Evolutionary conservation across 2,797 vertebrate genomes (phyloP), one percentile per base, ranked within the genome.

Genomic region (Hyperoplus immaculatus): DNA sequence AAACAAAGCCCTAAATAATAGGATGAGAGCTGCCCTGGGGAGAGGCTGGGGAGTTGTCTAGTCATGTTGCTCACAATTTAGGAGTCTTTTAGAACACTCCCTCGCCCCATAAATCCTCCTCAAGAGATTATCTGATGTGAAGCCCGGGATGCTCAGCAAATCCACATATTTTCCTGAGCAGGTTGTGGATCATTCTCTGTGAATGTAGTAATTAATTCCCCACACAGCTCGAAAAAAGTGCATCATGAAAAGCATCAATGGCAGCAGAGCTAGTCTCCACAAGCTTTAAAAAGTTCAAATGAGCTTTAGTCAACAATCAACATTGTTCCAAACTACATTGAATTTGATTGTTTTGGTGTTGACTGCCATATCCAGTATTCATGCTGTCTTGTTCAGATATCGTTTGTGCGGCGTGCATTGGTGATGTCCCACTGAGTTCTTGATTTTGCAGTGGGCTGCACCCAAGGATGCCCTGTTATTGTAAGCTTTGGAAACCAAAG

Each of bases 121-220:
- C 85, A 84, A 88, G 86, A 94, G 92, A 95, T 94, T 94, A 95
- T 94, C 92, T 90, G 89, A 94, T 94, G 87, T 89, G 81, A 91
- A 92, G 89, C 86, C 76, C 74, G 88, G 88, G 93, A 93, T 92
- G 92, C 91, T 93, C 86, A 59, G 89, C 90, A 94, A 94, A 95
- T 94, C 93, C 93, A 94, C 94, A 95, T 94, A 94, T 95, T 94
- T 95, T 94, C 90, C 88, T 80, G 84, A 93, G 87, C 92, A 94
- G 89, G 92, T 94, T 91, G 87, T 93, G 92, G 88, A 95, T 94
- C 93, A 93, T 92, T 92, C 91, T 92, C 79, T 75, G 85, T 80
- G 81, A 87, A 84, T 87, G 88, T 70, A 87, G 85, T 91, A 87
- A 91, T 90, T 94, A 75, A 91, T 89, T 92, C 92, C 89, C 84